Base-by-base conservation (phyloP, 1,140 invertebrate genomes). In the Drosophila teissieri region DNA sequence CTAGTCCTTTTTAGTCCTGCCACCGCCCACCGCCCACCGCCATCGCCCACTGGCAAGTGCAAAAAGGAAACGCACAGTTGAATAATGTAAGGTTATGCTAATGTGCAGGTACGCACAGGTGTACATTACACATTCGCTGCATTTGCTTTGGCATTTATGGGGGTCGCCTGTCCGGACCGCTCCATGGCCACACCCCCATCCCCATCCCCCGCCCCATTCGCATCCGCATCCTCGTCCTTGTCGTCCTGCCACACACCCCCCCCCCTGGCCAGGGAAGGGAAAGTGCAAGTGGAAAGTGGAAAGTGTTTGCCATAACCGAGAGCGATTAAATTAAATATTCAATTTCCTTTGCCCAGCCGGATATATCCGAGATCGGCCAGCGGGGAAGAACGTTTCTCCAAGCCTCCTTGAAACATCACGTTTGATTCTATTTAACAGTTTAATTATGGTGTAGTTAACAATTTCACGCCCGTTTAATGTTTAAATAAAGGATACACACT, bases 41-140 rank as follows among this genome's bases (percentile, higher is more conserved):
- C 6, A 4, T 12, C 22, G 7, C 22, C 53, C 44, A 45, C 36
- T 27, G 37, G 40, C 31, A 73, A 74, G 68, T 70, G 69, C 68
- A 80, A 73, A 80, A 73, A 58, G 74, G 78, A 64, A 81, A 54
- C 74, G 78, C 60, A 70, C 69, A 80, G 78, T 61, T 86, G 61
- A 86, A 86, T 88, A 86, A 86, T 88, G 74, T 76, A 86, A 78
- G 77, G 74, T 75, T 86, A 86, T 86, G 78, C 80, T 86, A 86
- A 62, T 73, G 51, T 42, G 17, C 22, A 34, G 27, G 8, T 45
- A 45, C 42, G 37, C 45, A 44, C 55, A 65, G 72, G 72, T 67
- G 58, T 70, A 75, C 57, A 74, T 78, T 78, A 78, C 73, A 75
- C 73, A 60, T 46, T 56, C 19, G 52, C 46, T 73, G 64, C 68